Evolutionary conservation across 2,113 vertebrate species (phyloP).

Genomic region (Ivindomyrus marchei): DNA sequence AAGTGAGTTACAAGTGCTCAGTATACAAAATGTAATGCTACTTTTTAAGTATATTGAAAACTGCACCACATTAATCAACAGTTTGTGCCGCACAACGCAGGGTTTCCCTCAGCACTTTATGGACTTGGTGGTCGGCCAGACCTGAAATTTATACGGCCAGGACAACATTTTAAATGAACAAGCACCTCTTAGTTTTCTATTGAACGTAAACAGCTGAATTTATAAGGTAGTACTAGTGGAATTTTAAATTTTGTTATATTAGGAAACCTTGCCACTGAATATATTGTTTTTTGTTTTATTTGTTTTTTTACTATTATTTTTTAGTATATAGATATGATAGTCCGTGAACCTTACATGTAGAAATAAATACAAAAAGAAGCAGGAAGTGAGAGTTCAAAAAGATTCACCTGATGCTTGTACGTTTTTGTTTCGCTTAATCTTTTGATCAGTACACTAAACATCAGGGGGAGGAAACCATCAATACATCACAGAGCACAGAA

Average conservation of each 20-base stretch:
- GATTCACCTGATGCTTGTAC: background rate
- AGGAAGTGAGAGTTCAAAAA: background rate
- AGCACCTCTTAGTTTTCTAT: background rate
- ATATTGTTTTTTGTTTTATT: background rate
- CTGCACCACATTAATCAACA: background rate
- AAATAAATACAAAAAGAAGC: background rate
- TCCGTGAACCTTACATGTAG: background rate
- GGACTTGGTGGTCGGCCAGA: background rate
- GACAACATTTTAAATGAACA: background rate
- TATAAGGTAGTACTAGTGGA: background rate
- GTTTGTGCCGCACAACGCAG: background rate
- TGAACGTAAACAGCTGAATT: conserved; percentile 8
- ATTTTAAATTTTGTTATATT: background rate
- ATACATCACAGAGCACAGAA: background rate
- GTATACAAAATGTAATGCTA: background rate
- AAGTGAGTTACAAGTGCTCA: conserved; percentile 25
- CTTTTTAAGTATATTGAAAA: background rate
- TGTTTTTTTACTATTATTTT: background rate
- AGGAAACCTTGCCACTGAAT: background rate
- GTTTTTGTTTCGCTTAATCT: background rate
- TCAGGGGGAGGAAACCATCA: background rate
- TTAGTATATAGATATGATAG: background rate
- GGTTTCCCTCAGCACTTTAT: background rate
- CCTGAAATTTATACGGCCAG: background rate
- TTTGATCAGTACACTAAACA: conserved; percentile 7